These are phyloP conservation scores for Synchiropus splendidus DNA, from an alignment of 2,113 vertebrate species.

Conservation along the genomic window DNA sequence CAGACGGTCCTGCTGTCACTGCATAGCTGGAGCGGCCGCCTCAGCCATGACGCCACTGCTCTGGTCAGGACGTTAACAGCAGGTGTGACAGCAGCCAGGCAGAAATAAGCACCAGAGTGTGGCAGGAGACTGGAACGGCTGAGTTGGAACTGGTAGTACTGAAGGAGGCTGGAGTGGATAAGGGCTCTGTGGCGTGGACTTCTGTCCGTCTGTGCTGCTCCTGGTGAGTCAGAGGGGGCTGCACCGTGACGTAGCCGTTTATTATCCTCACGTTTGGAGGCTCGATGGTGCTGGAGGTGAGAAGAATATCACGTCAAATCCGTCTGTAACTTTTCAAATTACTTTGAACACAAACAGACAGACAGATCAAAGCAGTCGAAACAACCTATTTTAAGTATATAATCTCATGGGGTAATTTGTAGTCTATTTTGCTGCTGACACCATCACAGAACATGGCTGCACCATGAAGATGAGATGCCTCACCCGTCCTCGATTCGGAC, in stretches of 20 bases:
- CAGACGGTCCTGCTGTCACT: too few species aligned
- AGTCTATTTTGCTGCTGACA: too few species aligned
- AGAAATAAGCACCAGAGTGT: conserved; percentile 33
- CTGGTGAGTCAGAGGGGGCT: conserved; percentile 61
- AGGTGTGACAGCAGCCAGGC: conserved; percentile 54
- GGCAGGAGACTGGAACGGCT: conserved; percentile 4
- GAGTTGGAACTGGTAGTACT: conserved; percentile 42
- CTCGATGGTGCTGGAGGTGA: conserved; percentile 69
- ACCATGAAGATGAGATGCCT: too few species aligned
- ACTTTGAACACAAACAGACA: too few species aligned
- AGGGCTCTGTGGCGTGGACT: conserved; percentile 1
- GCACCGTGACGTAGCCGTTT: conserved; percentile 76
- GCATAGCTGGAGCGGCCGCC: too few species aligned
- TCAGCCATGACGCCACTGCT: conserved; percentile 14
- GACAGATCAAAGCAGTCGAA: too few species aligned
- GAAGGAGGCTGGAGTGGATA: conserved; percentile 17
- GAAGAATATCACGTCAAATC: too few species aligned
- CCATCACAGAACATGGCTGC: too few species aligned
- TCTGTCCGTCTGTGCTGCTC: conserved; percentile 42
- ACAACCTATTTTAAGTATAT: too few species aligned
- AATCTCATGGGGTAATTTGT: too few species aligned
- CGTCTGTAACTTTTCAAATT: too few species aligned
- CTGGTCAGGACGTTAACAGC: conserved; percentile 78
- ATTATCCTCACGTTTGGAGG: conserved; percentile 74
- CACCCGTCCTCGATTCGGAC: conserved; percentile 93